Percentiles rank a stretch among this genome's conserved stretches.
Evolutionary conservation across 2,797 vertebrate genomes (phyloP).

Genomic region (Holocentrus rufus): DNA sequence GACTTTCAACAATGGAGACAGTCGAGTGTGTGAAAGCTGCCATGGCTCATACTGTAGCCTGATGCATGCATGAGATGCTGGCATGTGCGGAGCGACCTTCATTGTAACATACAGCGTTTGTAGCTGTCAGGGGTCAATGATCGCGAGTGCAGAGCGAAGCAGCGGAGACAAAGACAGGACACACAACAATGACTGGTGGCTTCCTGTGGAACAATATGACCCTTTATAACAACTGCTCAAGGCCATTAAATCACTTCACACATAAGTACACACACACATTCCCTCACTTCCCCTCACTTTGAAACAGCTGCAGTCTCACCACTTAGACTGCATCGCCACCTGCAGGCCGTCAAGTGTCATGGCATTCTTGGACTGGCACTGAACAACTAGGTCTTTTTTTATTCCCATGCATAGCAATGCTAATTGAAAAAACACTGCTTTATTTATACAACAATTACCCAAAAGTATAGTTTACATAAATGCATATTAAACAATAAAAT

Average conservation of each 20-base stretch:
- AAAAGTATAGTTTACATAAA: too few species aligned
- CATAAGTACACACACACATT: neutral
- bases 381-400: neutral
- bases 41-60: too few species aligned
- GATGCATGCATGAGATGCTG: neutral
- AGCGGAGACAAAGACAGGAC: slow-evolving; percentile 47
- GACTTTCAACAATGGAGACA: too few species aligned
- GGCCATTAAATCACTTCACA: neutral
- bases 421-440: too few species aligned
- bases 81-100: slow-evolving; percentile 24
- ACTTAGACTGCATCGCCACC: slow-evolving; percentile 34
- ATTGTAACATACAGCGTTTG: neutral
- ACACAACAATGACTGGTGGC: slow-evolving; percentile 38
- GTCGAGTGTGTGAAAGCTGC: neutral
- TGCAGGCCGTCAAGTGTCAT: slow-evolving; percentile 23
- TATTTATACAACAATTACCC: too few species aligned
- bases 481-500: too few species aligned
- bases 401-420: too few species aligned
- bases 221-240: slow-evolving; percentile 12
- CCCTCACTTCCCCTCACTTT: neutral
- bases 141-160: neutral
- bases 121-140: slow-evolving; percentile 8
- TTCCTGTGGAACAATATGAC: slow-evolving; percentile 64
- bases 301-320: neutral
- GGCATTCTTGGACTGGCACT: neutral